phyloP scores from a whole-genome alignment of 2,113 vertebrate genomes.

The Empidonax traillii region DNA sequence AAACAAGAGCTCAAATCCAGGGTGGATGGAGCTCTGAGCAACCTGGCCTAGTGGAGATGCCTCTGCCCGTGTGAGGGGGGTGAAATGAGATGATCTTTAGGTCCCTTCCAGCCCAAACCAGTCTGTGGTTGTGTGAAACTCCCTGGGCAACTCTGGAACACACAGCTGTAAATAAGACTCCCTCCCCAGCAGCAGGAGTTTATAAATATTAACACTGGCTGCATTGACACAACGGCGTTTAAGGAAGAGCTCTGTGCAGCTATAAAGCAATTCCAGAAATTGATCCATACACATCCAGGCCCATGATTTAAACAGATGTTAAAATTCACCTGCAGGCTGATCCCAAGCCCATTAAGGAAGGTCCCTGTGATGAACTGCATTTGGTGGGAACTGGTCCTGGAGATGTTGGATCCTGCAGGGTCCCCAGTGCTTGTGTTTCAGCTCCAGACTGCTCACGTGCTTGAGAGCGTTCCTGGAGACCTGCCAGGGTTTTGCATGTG shows the following conservation, averaged over 20 bases:
- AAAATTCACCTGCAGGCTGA: background rate
- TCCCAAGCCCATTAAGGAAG: background rate
- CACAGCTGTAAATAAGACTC: conserved; percentile 60
- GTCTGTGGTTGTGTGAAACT: background rate
- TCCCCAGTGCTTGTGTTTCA: background rate
- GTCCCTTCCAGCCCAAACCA: background rate
- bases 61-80: background rate
- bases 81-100: background rate
- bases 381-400: background rate
- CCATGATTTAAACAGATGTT: background rate
- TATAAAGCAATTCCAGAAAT: background rate
- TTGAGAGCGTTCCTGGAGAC: background rate
- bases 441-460: background rate
- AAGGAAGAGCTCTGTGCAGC: conserved; percentile 72
- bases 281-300: background rate
- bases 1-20: conserved; percentile 73
- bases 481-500: background rate
- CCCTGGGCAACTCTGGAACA: conserved; percentile 72
- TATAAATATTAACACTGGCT: conserved; percentile 62
- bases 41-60: background rate
- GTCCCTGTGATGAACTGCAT: background rate
- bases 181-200: conserved; percentile 76
- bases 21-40: background rate
- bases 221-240: conserved; percentile 79
- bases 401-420: background rate